Evolutionary conservation across 2,113 vertebrate genomes (phyloP).

Genomic region (Ciconia boyciana): DNA sequence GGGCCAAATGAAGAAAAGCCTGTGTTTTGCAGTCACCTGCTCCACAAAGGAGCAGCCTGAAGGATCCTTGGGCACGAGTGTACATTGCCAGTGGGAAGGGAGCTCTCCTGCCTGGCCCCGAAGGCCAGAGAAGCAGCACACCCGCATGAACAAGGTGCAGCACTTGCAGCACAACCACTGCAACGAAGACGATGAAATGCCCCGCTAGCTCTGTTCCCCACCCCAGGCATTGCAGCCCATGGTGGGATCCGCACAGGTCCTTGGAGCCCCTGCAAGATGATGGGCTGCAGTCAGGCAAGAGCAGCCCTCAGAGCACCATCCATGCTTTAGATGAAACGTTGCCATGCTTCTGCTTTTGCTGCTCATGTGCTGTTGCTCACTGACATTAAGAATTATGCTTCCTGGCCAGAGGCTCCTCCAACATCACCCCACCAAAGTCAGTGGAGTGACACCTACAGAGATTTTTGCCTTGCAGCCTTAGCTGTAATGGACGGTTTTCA

Average conservation of each 20-base stretch:
- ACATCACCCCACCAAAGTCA: too few relatives aligned
- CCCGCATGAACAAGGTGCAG: accelerated
- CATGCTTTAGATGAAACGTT: accelerated
- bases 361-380: neutral
- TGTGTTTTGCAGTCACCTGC: neutral
- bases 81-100: neutral
- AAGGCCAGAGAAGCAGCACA: too few relatives aligned
- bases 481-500: neutral
- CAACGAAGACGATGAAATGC: accelerated
- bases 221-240: accelerated
- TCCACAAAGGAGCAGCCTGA: neutral
- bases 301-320: neutral
- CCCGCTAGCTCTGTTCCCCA: accelerated
- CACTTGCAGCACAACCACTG: neutral
- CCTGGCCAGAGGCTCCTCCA: neutral
- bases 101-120: neutral
- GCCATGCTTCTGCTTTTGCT: neutral
- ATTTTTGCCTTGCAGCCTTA: neutral
- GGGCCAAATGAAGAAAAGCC: neutral
- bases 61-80: neutral
- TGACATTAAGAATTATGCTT: neutral
- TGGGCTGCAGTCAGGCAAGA: neutral
- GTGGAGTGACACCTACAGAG: neutral
- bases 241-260: accelerated
- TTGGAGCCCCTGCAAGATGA: neutral